A percentile compares a stretch with the other conserved stretches of the same genome.
These are phyloP conservation scores for Acrocyrtus sp. DNA, from an alignment of 2,888 invertebrate genomes.

Conservation along the genomic window DNA sequence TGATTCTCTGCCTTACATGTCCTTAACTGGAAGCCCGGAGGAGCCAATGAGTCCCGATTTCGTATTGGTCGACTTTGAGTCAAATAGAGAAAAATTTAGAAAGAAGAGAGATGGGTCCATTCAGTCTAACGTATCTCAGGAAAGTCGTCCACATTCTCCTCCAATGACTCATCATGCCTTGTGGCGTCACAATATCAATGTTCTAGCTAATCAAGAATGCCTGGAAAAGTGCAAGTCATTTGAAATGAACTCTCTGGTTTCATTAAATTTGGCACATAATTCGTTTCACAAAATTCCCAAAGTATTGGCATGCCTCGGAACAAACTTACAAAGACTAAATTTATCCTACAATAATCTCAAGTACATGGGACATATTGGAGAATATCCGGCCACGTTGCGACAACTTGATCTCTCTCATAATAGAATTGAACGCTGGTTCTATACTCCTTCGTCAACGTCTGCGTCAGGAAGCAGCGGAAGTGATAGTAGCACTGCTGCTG, in stretches of 20 bases:
- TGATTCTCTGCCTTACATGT: conserved; percentile 61
- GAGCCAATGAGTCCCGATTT: conserved; percentile 62
- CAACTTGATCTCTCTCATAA: conserved; percentile 95
- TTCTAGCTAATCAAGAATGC: conserved; percentile 57
- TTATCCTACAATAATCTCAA: conserved; percentile 84
- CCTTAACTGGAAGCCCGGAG: conserved; percentile 49
- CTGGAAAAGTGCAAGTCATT: conserved; percentile 43
- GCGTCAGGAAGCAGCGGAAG: background rate
- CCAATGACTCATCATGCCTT: conserved; percentile 55
- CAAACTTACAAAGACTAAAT: conserved; percentile 85
- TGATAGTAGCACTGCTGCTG: conserved; percentile 51
- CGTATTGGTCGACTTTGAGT: conserved; percentile 61
- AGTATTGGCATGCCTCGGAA: conserved; percentile 89
- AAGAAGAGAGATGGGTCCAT: conserved; percentile 3
- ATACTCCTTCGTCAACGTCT: conserved; percentile 15
- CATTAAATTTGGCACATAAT: conserved; percentile 89
- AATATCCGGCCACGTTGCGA: conserved; percentile 88
- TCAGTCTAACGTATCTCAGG: conserved; percentile 20
- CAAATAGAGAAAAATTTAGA: conserved; percentile 56
- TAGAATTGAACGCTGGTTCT: conserved; percentile 83
- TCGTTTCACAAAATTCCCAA: conserved; percentile 87
- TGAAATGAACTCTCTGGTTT: conserved; percentile 51
- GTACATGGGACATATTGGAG: conserved; percentile 85
- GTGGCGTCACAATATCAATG: conserved; percentile 60
- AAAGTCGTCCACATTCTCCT: conserved; percentile 43